phyloP scores from a whole-genome alignment of 2,888 invertebrate species.

The Congeria kusceri region DNA sequence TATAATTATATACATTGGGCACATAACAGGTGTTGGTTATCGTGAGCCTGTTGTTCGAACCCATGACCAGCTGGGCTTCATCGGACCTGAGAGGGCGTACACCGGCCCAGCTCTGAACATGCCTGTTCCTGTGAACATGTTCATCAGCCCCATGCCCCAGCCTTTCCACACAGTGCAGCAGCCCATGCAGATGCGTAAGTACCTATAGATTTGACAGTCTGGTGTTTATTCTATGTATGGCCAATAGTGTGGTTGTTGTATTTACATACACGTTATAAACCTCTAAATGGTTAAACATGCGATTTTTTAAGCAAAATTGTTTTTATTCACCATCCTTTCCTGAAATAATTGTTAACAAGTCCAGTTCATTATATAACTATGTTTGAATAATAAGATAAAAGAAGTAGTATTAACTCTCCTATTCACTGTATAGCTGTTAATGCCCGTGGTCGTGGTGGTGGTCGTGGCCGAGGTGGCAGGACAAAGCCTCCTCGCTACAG shows the following conservation, averaged over 20 bases:
- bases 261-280: background rate
- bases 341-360: too few species aligned
- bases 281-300: background rate
- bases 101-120: conserved; percentile 89
- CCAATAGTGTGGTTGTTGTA: background rate
- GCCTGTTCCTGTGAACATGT: conserved; percentile 97
- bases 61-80: conserved; percentile 96
- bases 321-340: too few species aligned
- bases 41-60: conserved; percentile 86
- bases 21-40: conserved; percentile 68
- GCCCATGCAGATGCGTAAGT: conserved; percentile 68
- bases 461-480: conserved; percentile 68
- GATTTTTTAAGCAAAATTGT: too few species aligned
- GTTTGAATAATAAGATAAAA: too few species aligned
- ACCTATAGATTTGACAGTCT: background rate
- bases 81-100: conserved; percentile 90
- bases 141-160: conserved; percentile 92
- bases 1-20: too few species aligned
- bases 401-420: too few species aligned
- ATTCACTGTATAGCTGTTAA: background rate
- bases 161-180: conserved; percentile 71
- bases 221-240: background rate
- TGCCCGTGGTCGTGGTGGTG: conserved; percentile 36
- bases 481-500: conserved; percentile 84
- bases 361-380: background rate